A percentile compares a stretch with the other conserved stretches of the same genome.
Evolutionary conservation across 2,888 invertebrate species (phyloP).

Genomic region (Aromia moschata): DNA sequence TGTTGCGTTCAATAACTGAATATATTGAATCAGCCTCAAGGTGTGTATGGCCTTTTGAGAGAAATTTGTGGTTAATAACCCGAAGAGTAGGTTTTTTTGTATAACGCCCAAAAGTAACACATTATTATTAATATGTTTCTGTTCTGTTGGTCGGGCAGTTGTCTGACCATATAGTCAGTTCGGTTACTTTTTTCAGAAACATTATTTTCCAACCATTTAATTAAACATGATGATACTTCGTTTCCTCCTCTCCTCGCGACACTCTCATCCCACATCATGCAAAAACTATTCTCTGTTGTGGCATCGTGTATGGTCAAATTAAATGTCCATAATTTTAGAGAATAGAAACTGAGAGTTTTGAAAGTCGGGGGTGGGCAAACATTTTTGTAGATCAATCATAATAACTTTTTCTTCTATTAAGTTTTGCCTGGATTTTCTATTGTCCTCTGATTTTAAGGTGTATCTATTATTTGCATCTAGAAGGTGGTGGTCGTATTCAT

Average conservation of each 20-base stretch:
- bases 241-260: constrained; percentile 9
- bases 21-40: constrained; percentile 30
- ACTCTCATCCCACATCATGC: background rate
- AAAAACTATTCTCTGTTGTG: background rate
- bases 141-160: background rate
- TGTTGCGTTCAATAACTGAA: constrained; percentile 28
- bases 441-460: constrained; percentile 5
- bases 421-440: constrained; percentile 21
- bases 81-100: background rate
- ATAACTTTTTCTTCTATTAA: constrained; percentile 26
- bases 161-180: background rate
- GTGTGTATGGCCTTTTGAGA: constrained; percentile 31
- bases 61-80: constrained; percentile 28
- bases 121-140: background rate
- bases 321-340: background rate
- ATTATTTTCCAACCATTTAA: constrained; percentile 9
- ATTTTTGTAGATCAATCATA: constrained; percentile 28
- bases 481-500: constrained; percentile 23
- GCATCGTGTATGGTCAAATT: background rate
- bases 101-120: background rate
- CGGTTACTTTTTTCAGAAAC: background rate
- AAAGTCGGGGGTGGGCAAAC: constrained; percentile 22
- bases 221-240: constrained; percentile 22
- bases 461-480: constrained; percentile 19
- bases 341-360: constrained; percentile 22